These are phyloP conservation scores for Wiebesia pumilae DNA, from an alignment of 1,140 invertebrate species.

Conservation along the genomic window DNA sequence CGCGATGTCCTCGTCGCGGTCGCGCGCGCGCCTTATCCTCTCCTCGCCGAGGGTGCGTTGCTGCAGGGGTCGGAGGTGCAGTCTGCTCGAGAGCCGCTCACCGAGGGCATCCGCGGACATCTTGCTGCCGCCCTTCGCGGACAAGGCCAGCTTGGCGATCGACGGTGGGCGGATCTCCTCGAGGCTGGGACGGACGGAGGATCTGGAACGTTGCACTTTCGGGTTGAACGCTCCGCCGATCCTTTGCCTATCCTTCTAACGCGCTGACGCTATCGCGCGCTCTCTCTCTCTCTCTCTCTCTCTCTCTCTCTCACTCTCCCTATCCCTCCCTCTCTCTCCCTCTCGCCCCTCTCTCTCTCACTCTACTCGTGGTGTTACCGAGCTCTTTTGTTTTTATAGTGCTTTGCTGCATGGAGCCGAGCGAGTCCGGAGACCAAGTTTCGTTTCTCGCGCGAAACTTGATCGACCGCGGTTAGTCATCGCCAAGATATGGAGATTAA, in stretches of 20 bases:
- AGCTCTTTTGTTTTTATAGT: too few species aligned
- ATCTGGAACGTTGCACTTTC: slow-evolving; percentile 9
- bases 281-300: too few species aligned
- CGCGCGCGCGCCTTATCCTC: slow-evolving; percentile 81
- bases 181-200: background rate
- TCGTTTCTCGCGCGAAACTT: background rate
- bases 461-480: background rate
- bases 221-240: too few species aligned
- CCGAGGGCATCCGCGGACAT: slow-evolving; percentile 80
- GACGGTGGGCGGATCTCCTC: background rate
- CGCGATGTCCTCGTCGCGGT: slow-evolving; percentile 89
- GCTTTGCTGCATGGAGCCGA: too few species aligned
- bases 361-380: too few species aligned
- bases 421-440: too few species aligned
- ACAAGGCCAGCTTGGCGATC: background rate
- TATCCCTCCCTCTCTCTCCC: too few species aligned
- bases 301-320: too few species aligned
- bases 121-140: slow-evolving; percentile 14
- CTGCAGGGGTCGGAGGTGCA: slow-evolving; percentile 79
- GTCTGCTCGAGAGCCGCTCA: slow-evolving; percentile 83
- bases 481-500: too few species aligned
- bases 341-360: too few species aligned
- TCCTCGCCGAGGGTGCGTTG: slow-evolving; percentile 83
- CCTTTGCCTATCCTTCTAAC: background rate
- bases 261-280: background rate